Evolutionary conservation across 2,113 vertebrate genomes (phyloP), one percentile per base, ranked within the genome.

Genomic region (Sturnus vulgaris): DNA sequence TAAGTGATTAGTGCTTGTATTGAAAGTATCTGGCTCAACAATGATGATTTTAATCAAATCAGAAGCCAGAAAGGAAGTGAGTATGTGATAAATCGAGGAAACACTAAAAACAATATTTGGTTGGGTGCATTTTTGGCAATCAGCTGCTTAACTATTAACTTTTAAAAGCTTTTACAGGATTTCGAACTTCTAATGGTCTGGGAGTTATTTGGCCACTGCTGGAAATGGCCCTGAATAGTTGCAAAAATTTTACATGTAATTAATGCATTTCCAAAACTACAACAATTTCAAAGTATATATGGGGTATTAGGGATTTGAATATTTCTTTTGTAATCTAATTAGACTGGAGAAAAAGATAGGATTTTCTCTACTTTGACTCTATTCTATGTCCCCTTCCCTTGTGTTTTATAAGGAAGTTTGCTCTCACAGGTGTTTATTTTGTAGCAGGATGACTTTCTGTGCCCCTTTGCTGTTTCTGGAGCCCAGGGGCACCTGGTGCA

Each of bases 401-500:
- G 27, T 69, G 85, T 77, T 91, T 47, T 30, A 5, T 35, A 24
- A 37, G 49, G 52, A 68, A 33, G 3, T 72, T 88, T 82, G 30
- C 10, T 90, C 47, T 91, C 50, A 27, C 5, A 30, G 14, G 10
- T 30, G 20, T 42, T 55, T 33, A 7, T 87, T 57, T 91, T 46
- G 61, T 10, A 88, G 55, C 79, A 80, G 37, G 40, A 30, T 10
- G 27, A 61, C 21, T 5, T 57, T 40, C n/a, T 19, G 8, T 82
- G 44, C 10, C 65, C 8, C 61, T 40, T 49, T 25, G 13, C 37
- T 82, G 61, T 28, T 75, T 11, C 31, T 42, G 60, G 52, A 25
- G 4, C 55, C 25, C 1, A 0, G 57, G 55, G 64, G 12, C 19
- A 25, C 15, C 25, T n/a, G 46, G 12, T 2, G 0, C 56, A 60